Conservation (phyloP, 2,113 vertebrate genomes). For the Thamnaconus septentrionalis region DNA sequence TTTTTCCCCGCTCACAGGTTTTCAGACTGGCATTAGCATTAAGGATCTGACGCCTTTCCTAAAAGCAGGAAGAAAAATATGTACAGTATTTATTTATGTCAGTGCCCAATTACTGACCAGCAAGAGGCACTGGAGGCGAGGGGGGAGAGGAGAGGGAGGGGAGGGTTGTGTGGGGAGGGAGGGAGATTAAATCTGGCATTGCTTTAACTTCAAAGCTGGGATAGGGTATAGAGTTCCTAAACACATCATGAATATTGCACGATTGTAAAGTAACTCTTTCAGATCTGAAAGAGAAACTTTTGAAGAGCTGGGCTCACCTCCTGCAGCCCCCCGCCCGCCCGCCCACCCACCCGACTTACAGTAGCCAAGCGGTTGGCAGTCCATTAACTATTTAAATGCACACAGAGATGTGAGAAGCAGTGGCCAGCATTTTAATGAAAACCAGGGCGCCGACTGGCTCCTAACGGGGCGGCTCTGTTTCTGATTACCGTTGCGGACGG, state of each 20-base stretch:
- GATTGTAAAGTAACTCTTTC: conserved; percentile 71
- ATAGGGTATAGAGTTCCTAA: conserved; percentile 68
- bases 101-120: conserved; percentile 55
- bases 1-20: not conserved
- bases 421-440: conserved; percentile 76
- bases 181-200: conserved; percentile 52
- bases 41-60: not conserved
- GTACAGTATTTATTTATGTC: conserved; percentile 33
- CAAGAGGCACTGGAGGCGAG: not conserved
- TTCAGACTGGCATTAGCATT: conserved; percentile 4
- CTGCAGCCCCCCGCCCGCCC: not conserved
- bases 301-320: conserved; percentile 50
- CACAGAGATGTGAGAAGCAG: conserved; percentile 66
- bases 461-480: conserved; percentile 64
- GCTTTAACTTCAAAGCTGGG: conserved; percentile 71
- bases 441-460: conserved; percentile 54
- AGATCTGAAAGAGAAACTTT: conserved; percentile 71
- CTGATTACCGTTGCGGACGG: conserved; percentile 65
- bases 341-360: conserved; percentile 40
- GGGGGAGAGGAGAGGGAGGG: no score
- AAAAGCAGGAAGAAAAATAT: conserved; percentile 17
- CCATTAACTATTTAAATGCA: conserved; percentile 80
- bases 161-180: not conserved
- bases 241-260: conserved; percentile 76
- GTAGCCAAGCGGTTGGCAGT: conserved; percentile 66